Conservation (phyloP, 2,888 invertebrate genomes). For the Drosophila limbata region DNA sequence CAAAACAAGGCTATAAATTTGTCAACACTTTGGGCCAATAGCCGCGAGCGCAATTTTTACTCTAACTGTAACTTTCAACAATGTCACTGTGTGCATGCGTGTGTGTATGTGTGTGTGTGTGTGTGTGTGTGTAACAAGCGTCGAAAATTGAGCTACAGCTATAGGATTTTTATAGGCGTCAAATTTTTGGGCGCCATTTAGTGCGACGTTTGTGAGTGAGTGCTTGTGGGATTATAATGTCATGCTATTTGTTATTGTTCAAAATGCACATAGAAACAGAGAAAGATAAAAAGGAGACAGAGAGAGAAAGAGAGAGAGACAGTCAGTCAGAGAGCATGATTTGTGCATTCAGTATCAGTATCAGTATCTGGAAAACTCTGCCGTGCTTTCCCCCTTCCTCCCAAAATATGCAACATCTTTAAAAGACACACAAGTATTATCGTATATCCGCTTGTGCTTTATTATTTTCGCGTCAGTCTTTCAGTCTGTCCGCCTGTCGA, state of each 20-base stretch:
- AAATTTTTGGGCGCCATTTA: slow-evolving; percentile 60
- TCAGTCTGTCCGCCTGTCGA: slow-evolving; percentile 49
- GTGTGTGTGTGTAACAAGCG: slow-evolving; percentile 15
- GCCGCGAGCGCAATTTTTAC: slow-evolving; percentile 37
- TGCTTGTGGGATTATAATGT: slow-evolving; percentile 59
- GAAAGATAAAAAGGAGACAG: background rate
- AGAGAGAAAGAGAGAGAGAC: background rate
- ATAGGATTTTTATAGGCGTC: slow-evolving; percentile 60
- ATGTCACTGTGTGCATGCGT: slow-evolving; percentile 1
- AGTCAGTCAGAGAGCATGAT: slow-evolving; percentile 23
- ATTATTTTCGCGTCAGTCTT: slow-evolving; percentile 28
- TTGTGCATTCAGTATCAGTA: slow-evolving; percentile 47
- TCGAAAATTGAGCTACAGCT: slow-evolving; percentile 39
- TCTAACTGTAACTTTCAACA: slow-evolving; percentile 42
- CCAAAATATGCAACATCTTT: slow-evolving; percentile 21
- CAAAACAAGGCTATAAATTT: slow-evolving; percentile 77
- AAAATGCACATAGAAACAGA: background rate
- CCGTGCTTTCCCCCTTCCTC: background rate
- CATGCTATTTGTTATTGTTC: slow-evolving; percentile 53
- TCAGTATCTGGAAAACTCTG: slow-evolving; percentile 24
- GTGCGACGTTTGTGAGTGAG: slow-evolving; percentile 67
- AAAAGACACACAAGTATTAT: slow-evolving; percentile 55
- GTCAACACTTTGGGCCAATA: slow-evolving; percentile 71
- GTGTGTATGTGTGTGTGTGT: slow-evolving; percentile 3
- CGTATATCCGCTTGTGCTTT: slow-evolving; percentile 57